Conservation (phyloP, 2,797 vertebrate genomes). For the Sciurus vulgaris region DNA sequence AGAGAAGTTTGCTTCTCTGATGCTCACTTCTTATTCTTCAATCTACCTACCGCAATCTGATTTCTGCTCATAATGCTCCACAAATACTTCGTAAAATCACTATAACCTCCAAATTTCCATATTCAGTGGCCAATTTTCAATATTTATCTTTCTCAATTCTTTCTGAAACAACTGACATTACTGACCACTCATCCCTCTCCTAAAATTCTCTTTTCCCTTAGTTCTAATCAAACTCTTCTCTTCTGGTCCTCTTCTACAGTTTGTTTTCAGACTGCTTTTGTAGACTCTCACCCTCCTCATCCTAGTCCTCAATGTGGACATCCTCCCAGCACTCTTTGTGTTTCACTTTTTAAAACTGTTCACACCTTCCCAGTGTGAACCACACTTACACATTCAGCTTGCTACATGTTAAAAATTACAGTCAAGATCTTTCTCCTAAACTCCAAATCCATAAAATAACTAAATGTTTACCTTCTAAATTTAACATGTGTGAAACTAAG, state of each 20-base stretch:
- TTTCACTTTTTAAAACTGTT: background rate
- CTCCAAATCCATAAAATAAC: background rate
- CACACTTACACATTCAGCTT: background rate
- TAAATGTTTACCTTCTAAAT: background rate
- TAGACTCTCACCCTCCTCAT: background rate
- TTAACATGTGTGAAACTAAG: background rate
- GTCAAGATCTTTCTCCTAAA: background rate
- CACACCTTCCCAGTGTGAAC: background rate
- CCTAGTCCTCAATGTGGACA: background rate
- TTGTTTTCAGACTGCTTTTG: background rate
- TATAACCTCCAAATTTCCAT: background rate
- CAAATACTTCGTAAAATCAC: background rate
- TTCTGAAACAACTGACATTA: background rate
- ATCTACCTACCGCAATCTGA: background rate
- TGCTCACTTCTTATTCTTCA: background rate
- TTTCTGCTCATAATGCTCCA: background rate
- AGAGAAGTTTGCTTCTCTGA: background rate
- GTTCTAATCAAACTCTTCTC: background rate
- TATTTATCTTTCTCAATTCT: background rate
- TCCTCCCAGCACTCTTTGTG: background rate
- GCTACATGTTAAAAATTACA: background rate
- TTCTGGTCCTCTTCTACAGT: background rate
- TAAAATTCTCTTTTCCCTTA: conserved; percentile 4
- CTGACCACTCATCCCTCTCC: background rate
- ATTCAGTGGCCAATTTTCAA: background rate